These are phyloP conservation scores for Drosophila tripunctata DNA, from an alignment of 2,888 invertebrate species.

Conservation along the genomic window DNA sequence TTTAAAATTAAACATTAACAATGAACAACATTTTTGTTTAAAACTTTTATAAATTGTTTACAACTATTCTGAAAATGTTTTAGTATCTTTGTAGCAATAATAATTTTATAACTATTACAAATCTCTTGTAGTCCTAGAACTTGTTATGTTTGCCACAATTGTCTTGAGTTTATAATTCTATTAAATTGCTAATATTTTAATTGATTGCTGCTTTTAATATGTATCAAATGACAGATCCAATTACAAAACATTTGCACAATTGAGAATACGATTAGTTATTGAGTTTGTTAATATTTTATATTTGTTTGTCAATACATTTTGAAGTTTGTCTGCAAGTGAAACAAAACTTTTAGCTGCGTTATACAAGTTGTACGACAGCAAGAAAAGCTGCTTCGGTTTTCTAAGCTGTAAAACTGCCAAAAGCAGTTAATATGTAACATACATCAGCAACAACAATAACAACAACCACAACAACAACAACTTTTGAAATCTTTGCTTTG, in stretches of 20 bases:
- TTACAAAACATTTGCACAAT: constrained; percentile 8
- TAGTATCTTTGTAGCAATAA: too few species aligned
- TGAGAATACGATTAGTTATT: background rate
- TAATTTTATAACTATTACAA: too few species aligned
- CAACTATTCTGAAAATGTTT: background rate
- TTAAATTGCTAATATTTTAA: background rate
- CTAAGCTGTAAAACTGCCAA: constrained; percentile 46
- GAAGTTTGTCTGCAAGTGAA: constrained; percentile 14
- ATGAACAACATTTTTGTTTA: background rate
- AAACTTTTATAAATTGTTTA: too few species aligned
- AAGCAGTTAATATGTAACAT: constrained; percentile 40
- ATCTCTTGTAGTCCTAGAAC: too few species aligned
- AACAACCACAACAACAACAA: constrained; percentile 24
- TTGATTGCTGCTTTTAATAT: background rate
- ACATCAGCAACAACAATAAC: constrained; percentile 17
- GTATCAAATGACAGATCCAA: background rate
- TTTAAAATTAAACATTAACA: constrained; percentile 2
- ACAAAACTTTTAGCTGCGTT: constrained; percentile 5
- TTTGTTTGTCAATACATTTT: constrained; percentile 6
- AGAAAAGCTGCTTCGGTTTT: constrained; percentile 48
- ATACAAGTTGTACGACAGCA: constrained; percentile 48
- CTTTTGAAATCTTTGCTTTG: constrained; percentile 12
- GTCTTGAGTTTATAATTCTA: background rate
- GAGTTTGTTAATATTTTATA: too few species aligned
- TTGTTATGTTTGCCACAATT: too few species aligned